Percentiles rank a stretch among this genome's conserved stretches.
These are phyloP conservation scores for Erythrocercus mccallii DNA, from an alignment of 2,113 vertebrate species.

Conservation along the genomic window DNA sequence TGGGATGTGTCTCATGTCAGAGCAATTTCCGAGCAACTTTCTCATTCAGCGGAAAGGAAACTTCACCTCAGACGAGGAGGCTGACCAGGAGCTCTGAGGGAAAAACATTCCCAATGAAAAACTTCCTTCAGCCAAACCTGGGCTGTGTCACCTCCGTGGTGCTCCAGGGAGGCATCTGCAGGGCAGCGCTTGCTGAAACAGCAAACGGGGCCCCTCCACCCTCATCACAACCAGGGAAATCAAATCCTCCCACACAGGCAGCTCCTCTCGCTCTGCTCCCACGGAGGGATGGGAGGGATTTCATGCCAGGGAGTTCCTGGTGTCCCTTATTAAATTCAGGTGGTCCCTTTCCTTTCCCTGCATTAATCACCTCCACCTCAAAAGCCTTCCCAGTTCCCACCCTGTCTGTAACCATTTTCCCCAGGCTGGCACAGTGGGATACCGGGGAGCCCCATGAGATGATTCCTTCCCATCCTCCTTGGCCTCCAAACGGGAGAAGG, in stretches of 20 bases:
- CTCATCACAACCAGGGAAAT: not conserved
- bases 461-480: not conserved
- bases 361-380: not conserved
- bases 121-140: not conserved
- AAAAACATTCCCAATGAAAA: not conserved
- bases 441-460: rapidly evolving
- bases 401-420: rapidly evolving
- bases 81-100: not conserved
- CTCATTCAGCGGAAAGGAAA: not conserved
- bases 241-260: not conserved
- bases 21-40: not conserved
- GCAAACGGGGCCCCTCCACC: not conserved
- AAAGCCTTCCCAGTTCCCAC: not conserved
- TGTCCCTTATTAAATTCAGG: not conserved
- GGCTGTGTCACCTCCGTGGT: not conserved
- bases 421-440: rapidly evolving
- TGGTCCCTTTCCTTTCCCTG: not conserved
- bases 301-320: not conserved
- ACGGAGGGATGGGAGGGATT: not conserved
- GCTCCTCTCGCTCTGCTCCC: not conserved
- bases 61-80: not conserved
- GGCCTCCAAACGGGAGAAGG: not conserved
- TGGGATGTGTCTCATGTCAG: not conserved
- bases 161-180: not conserved
- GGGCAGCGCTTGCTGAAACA: not conserved